Conservation (phyloP, 2,888 invertebrate species). For the Lochmaea capreae region DNA sequence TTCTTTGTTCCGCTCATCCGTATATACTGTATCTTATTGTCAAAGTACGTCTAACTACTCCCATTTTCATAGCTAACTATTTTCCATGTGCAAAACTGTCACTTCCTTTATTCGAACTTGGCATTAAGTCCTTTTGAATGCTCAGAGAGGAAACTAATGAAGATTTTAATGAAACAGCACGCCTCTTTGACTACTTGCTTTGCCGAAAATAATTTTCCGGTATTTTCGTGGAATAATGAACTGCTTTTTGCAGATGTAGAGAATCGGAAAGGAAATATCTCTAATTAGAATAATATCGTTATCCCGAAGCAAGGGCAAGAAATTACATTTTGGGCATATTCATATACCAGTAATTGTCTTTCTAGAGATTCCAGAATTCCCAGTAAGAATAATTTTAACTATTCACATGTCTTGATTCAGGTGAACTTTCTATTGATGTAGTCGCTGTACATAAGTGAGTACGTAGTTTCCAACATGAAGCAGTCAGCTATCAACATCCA, state of each 20-base stretch:
- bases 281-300: slow-evolving; percentile 18
- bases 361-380: no score
- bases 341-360: no score
- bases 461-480: no score
- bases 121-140: slow-evolving; percentile 7
- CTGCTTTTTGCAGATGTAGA: slow-evolving; percentile 13
- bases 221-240: slow-evolving; percentile 20
- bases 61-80: neutral
- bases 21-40: neutral
- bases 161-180: slow-evolving; percentile 27
- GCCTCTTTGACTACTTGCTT: slow-evolving; percentile 24
- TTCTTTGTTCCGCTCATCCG: neutral
- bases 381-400: no score
- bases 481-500: no score
- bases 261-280: slow-evolving; percentile 1
- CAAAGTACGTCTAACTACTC: neutral
- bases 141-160: slow-evolving; percentile 18
- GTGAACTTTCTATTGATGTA: no score
- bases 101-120: slow-evolving; percentile 10
- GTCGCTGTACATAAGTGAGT: no score
- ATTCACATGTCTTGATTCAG: no score
- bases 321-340: neutral
- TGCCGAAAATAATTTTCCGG: slow-evolving; percentile 29
- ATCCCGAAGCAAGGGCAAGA: neutral
- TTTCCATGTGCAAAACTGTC: slow-evolving; percentile 15